These are phyloP conservation scores for Philereme transversata DNA, from an alignment of 2,888 invertebrate genomes.

Conservation along the genomic window DNA sequence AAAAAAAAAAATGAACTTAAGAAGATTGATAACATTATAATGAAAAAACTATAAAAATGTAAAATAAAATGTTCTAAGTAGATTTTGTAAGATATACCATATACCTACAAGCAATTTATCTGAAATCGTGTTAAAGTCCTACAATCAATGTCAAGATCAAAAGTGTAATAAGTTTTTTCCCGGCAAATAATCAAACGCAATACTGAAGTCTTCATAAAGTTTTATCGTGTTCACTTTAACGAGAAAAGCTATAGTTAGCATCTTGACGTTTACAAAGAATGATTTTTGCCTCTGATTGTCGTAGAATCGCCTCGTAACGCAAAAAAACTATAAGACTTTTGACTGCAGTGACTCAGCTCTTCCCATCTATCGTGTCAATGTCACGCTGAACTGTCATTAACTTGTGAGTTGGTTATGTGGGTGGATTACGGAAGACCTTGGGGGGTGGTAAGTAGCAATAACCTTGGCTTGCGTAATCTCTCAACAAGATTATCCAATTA, in stretches of 20 bases:
- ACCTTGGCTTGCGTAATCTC: constrained; percentile 36
- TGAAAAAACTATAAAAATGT: too few relatives aligned
- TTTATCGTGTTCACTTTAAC: constrained; percentile 8
- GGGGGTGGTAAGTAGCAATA: constrained; percentile 32
- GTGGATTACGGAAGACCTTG: constrained; percentile 35
- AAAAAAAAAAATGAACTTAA: too few relatives aligned
- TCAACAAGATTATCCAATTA: constrained; percentile 39
- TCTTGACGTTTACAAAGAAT: constrained; percentile 7
- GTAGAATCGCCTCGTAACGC: constrained; percentile 25
- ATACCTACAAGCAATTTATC: too few relatives aligned
- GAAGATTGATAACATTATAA: too few relatives aligned
- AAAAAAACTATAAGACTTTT: constrained; percentile 26
- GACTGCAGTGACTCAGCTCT: constrained; percentile 35
- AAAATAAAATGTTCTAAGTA: too few relatives aligned
- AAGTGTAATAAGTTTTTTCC: neutral
- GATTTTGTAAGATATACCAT: too few relatives aligned
- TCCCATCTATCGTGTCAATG: constrained; percentile 42
- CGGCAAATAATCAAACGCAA: constrained; percentile 6
- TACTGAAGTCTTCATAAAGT: constrained; percentile 4
- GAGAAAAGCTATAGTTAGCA: constrained; percentile 16
- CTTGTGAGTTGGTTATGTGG: constrained; percentile 18
- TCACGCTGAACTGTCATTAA: constrained; percentile 25
- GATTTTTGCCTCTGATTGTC: constrained; percentile 17
- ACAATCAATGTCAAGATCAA: too few relatives aligned
- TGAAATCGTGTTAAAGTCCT: too few relatives aligned